These are phyloP conservation scores for Spodoptera litura DNA, from an alignment of 1,140 invertebrate genomes.

Conservation along the genomic window DNA sequence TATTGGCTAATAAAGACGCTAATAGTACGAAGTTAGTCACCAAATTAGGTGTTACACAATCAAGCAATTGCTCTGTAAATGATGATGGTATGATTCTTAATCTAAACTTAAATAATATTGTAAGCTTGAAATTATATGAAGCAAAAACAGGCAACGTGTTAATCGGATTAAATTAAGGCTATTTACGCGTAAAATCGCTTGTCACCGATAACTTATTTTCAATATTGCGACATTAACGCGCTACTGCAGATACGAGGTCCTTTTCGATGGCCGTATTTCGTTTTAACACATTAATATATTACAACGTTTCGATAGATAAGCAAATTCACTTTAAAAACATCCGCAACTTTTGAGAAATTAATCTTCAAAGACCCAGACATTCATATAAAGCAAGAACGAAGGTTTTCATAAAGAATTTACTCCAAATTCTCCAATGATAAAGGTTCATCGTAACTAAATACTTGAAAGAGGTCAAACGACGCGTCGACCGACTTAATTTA, in stretches of 20 bases:
- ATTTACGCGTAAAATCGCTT: conserved; percentile 31
- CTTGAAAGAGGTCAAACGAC: conserved; percentile 31
- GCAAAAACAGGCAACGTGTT: neutral
- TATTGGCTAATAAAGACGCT: no score
- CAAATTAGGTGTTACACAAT: no score
- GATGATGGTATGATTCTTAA: no score
- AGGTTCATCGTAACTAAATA: conserved; percentile 26
- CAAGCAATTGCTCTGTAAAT: no score
- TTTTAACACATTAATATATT: conserved; percentile 38
- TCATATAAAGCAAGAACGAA: no score
- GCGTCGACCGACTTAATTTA: conserved; percentile 30
- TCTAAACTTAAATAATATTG: no score
- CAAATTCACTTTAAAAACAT: conserved; percentile 1
- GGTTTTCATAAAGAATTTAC: conserved; percentile 5
- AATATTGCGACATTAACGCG: conserved; percentile 49
- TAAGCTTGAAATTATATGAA: neutral
- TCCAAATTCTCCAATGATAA: conserved; percentile 24
- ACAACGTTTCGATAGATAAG: conserved; percentile 24
- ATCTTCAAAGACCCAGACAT: neutral
- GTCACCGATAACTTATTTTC: conserved; percentile 35
- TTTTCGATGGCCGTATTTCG: conserved; percentile 51
- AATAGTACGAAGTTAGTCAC: no score
- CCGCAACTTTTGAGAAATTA: neutral
- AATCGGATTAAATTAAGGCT: neutral
- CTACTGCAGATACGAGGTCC: conserved; percentile 51